These are phyloP conservation scores for Nibea albiflora DNA, from an alignment of 2,113 vertebrate species.

Conservation along the genomic window DNA sequence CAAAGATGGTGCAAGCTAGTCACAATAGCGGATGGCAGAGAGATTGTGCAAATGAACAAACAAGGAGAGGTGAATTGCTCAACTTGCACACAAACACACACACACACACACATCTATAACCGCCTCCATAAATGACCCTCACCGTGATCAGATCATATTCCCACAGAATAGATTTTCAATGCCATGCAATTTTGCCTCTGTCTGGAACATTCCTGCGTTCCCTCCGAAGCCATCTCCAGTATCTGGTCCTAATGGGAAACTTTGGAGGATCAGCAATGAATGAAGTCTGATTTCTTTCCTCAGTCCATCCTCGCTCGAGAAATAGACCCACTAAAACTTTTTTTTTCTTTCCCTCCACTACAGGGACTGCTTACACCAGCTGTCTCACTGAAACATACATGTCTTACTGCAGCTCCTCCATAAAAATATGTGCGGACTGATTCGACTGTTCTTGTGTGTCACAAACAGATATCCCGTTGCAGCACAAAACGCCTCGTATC, in stretches of 20 bases:
- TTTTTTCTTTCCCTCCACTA: background rate
- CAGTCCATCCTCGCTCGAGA: conserved; percentile 35
- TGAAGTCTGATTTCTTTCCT: conserved; percentile 55
- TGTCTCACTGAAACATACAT: conserved; percentile 36
- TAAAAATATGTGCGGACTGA: conserved; percentile 19
- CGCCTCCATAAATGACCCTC: conserved; percentile 38
- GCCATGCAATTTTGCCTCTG: conserved; percentile 13
- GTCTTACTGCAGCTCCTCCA: conserved; percentile 28
- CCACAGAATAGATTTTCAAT: conserved; percentile 41
- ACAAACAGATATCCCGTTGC: background rate
- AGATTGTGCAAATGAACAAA: conserved; percentile 69
- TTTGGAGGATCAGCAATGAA: conserved; percentile 34
- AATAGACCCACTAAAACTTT: conserved; percentile 2
- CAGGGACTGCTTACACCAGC: conserved; percentile 49
- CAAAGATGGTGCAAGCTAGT: conserved; percentile 41
- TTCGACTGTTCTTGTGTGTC: background rate
- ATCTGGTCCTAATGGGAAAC: conserved; percentile 52
- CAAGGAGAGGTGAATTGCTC: conserved; percentile 57
- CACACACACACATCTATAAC: background rate
- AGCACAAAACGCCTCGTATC: background rate
- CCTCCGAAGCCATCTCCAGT: conserved; percentile 35
- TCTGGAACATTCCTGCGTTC: conserved; percentile 50
- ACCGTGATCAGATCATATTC: conserved; percentile 40
- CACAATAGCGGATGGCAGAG: conserved; percentile 25
- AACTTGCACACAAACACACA: conserved; percentile 34